Conservation (phyloP, 2,888 invertebrate species). For the Crocallis elinguaria region DNA sequence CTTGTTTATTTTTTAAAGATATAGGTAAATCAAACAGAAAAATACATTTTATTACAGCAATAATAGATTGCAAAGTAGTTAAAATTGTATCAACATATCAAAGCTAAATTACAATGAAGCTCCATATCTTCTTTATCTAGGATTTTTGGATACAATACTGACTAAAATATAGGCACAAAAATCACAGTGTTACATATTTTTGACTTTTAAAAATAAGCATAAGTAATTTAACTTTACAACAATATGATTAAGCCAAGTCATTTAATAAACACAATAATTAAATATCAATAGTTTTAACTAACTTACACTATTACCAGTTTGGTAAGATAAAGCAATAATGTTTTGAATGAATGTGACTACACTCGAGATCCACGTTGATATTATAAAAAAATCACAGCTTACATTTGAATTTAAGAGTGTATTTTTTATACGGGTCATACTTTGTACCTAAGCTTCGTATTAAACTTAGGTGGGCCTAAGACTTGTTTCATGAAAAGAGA, state of each 20-base stretch:
- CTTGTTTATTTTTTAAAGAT: neutral
- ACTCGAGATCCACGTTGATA: conserved; percentile 18
- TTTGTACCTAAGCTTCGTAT: conserved; percentile 74
- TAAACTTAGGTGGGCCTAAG: conserved; percentile 83
- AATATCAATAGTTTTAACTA: neutral
- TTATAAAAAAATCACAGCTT: conserved; percentile 22
- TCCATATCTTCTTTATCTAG: neutral
- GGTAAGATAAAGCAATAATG: neutral
- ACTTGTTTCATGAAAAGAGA: conserved; percentile 85
- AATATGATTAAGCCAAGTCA: too few species aligned
- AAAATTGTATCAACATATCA: conserved; percentile 6
- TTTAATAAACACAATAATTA: too few species aligned
- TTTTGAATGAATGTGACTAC: conserved; percentile 9
- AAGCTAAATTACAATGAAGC: neutral
- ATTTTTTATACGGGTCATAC: conserved; percentile 45
- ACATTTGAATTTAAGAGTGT: neutral
- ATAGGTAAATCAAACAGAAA: neutral
- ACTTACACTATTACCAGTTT: neutral
- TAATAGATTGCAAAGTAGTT: neutral
- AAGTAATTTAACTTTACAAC: too few species aligned
- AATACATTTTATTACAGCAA: neutral
- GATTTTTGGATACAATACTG: conserved; percentile 53
- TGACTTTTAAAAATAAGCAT: neutral
- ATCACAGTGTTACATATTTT: conserved; percentile 59
- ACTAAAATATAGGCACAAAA: conserved; percentile 65